Base-by-base conservation (phyloP, 2,888 invertebrate species). In the Chouioia cunea region DNA sequence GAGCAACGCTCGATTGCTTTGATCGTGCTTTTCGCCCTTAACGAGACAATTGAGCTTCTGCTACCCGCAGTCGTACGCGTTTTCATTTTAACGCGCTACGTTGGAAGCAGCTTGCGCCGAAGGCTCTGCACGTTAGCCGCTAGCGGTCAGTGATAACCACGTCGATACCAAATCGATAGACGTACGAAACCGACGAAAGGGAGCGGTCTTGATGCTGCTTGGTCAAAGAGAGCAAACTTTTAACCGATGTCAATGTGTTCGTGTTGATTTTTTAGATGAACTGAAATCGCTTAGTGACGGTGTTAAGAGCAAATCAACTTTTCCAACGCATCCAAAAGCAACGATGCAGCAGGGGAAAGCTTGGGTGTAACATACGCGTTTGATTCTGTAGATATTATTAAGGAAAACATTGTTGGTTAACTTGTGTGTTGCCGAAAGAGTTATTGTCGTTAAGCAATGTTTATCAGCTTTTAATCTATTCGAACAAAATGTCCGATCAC, bases 361-460 rank as follows among this genome's bases (percentile, higher is more conserved):
- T 46, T 27, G 36, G 14, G 14, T 70, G 60, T 65, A 59, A 65
- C 12, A 59, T 66, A 59, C n/a, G 47, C 20, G 14, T 52, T 53
- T 16, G 18, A 48, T 4, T 47, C 3, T 57, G 65, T 62, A 65
- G 65, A 62, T 65, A 65, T 10, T n/a, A n/a, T 15, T 2, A 10
- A 6, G 14, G 12, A 54, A 15, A 10, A 44, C 10, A 57, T 59
- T 50, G 23, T 56, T 46, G 18, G 50, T 14, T n/a, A 14, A 52
- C 47, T 47, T 16, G 27, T 59, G 22, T 10, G 50, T 69, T 48
- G 43, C 59, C 14, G 1, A 8, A 27, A 46, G 14, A 63, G 20
- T n/a, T n/a, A n/a, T n/a, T n/a, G n/a, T 44, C 8, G 12, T 63
- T 15, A 64, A 44, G 20, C 43, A 48, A 47, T 52, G 50, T 63